phyloP scores from a whole-genome alignment of 2,797 vertebrate species.

The Selene dorsalis region DNA sequence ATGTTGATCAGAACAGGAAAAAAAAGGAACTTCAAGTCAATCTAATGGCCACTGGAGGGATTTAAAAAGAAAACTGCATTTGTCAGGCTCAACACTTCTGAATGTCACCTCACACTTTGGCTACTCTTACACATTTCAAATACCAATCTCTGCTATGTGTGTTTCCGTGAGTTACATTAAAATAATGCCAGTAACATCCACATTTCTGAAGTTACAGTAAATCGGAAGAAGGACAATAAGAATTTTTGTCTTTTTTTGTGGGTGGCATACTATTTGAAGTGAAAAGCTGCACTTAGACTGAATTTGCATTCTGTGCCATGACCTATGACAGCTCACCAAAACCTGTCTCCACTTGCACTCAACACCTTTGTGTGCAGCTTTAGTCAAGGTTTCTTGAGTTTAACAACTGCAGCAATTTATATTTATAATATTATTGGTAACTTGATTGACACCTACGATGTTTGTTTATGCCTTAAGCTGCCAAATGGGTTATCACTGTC shows the following conservation, averaged over 20 bases:
- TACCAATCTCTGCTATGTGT: background rate
- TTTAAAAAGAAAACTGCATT: conserved; percentile 6
- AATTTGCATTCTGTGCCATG: conserved; percentile 25
- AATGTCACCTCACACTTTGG: conserved; percentile 24
- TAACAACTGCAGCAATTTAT: too few relatives aligned
- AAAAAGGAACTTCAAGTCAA: conserved; percentile 11
- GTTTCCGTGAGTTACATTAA: conserved; percentile 18
- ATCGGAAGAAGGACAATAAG: conserved; percentile 9
- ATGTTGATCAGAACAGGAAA: conserved; percentile 2
- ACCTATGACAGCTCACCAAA: conserved; percentile 33
- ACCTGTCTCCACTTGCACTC: conserved; percentile 3
- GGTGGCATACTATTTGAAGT: conserved; percentile 33
- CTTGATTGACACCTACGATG: conserved; percentile 36
- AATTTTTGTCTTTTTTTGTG: background rate
- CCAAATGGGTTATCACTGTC: background rate
- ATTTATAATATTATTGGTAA: conserved; percentile 22
- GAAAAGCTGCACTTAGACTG: conserved; percentile 22
- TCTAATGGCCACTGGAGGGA: background rate
- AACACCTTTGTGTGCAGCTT: conserved; percentile 15
- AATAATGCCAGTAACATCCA: conserved; percentile 7
- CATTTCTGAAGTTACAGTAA: conserved; percentile 19
- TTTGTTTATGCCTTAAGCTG: conserved; percentile 21
- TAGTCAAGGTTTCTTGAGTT: conserved; percentile 15
- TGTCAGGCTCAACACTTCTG: conserved; percentile 21
- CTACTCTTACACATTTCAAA: conserved; percentile 11